phyloP scores from a whole-genome alignment of 2,113 vertebrate species.

The Saimiri boliviensis region DNA sequence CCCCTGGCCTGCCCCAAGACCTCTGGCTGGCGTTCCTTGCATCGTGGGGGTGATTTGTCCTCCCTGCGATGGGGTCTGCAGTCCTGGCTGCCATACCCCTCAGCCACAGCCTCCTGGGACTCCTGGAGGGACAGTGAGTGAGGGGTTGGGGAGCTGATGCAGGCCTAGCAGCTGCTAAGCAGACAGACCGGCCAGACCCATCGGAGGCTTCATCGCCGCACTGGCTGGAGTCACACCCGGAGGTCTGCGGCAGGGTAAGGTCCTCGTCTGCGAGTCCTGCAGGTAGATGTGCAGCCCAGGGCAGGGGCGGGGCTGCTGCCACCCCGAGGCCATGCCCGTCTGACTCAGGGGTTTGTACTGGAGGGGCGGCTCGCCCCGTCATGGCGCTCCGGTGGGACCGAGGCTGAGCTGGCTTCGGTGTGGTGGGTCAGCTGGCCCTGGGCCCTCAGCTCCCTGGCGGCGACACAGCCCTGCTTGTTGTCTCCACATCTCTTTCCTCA shows the following conservation, averaged over 20 bases:
- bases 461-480: too few species aligned
- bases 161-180: neutral
- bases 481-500: neutral
- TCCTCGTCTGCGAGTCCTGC: neutral
- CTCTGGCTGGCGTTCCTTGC: neutral
- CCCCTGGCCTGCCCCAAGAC: neutral
- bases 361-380: neutral
- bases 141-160: neutral
- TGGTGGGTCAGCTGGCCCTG: neutral
- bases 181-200: accelerated
- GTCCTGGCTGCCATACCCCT: too few species aligned
- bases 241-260: neutral
- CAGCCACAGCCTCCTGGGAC: neutral
- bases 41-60: neutral
- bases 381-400: neutral
- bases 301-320: neutral
- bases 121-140: neutral
- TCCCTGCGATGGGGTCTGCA: neutral
- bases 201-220: too few species aligned
- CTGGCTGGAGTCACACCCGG: neutral
- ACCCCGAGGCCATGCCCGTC: neutral
- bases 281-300: neutral
- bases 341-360: neutral
- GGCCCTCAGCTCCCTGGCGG: neutral
- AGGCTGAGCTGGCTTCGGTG: neutral